Base-by-base conservation (phyloP, 2,888 invertebrate genomes). In the Fragum whitleyi region DNA sequence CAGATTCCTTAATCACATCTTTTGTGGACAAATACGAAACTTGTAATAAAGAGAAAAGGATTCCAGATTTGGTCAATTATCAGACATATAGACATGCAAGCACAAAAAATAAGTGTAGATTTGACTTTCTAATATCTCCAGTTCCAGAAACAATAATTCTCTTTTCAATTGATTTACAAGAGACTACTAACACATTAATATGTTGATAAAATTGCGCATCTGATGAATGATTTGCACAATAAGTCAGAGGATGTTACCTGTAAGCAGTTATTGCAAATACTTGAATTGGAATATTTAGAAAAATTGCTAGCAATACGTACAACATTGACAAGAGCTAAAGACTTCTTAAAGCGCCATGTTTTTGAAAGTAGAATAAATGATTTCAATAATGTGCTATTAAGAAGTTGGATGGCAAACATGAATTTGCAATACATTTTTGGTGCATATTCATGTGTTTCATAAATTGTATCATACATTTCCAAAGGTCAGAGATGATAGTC, bases 401-500 rank as follows among this genome's bases (percentile, higher is more conserved):
- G 62, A 42, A 71, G 57, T 32, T 86, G 85, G 82, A 32, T 62
- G 42, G 84, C 85, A 26, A 86, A 88, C 65, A 81, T 86, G 82
- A 86, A 86, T 47, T 61, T 86, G 3, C 86, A 87, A 28, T 86
- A 57, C 61, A 79, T 86, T 51, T 29, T 83, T 29, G 77, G 79
- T 73, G 61, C 79, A 55, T 72, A 79, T 81, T 32, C 77, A 11
- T 88, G 88, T 81, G 83, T 86, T n/a, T 72, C 83, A 11, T 88
- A 87, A 28, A 87, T 88, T 53, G 79, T 87, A 0, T 83, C 86
- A 7, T 86, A 87, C 70, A 86, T 88, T 23, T 83, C 84, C 2
- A 88, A 89, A 74, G 74, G 80, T 23, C 81, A 86, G 36, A 65
- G 76, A 59, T 53, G 74, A 29, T 19, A 74, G 32, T 81, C 74